phyloP scores from a whole-genome alignment of 2,888 invertebrate genomes.

The Amphipoea oculea region DNA sequence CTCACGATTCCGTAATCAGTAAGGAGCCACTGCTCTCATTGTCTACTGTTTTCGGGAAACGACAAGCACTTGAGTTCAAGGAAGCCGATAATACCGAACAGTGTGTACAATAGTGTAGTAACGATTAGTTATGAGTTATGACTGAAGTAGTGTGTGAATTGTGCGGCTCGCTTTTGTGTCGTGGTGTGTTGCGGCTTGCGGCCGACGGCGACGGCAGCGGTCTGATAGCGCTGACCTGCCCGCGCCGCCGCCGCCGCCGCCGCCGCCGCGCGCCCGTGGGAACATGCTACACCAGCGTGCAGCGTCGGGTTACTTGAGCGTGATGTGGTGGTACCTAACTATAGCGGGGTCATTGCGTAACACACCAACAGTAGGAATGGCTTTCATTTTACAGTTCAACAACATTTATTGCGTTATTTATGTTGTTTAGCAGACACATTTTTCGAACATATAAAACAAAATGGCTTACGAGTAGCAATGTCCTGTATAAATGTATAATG shows the following conservation, averaged over 20 bases:
- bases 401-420: not conserved
- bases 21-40: conserved; percentile 26
- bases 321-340: not conserved
- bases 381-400: not conserved
- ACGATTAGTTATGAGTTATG: conserved; percentile 17
- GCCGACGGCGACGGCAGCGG: not conserved
- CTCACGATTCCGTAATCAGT: conserved; percentile 26
- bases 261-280: conserved; percentile 36
- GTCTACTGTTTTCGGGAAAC: conserved; percentile 27
- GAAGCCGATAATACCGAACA: conserved; percentile 28
- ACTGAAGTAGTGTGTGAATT: conserved; percentile 14
- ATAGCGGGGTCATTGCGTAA: not conserved
- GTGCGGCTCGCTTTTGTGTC: not conserved
- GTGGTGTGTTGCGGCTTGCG: not conserved
- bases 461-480: not conserved
- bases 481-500: too few species aligned
- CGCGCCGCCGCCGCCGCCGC: not conserved
- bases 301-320: not conserved
- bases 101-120: conserved; percentile 15
- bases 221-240: conserved; percentile 22
- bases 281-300: not conserved
- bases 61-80: conserved; percentile 35
- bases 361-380: not conserved
- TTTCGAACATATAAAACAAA: not conserved
- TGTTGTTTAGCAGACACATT: not conserved